Base-by-base conservation (phyloP, 1,140 invertebrate genomes). In the Panulirus ornatus region DNA sequence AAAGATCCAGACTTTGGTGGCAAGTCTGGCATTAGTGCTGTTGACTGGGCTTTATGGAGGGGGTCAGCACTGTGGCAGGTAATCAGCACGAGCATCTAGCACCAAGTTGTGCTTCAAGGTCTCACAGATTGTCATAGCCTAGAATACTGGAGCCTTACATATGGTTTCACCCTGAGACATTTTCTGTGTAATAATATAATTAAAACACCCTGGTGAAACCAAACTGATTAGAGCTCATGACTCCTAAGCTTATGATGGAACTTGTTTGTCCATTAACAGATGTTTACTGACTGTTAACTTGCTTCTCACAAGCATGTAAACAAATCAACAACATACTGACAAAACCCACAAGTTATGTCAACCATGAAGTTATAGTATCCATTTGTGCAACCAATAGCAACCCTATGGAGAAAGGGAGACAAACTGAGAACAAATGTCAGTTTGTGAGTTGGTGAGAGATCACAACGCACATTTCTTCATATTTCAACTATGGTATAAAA, bases 91-190 rank as follows among this genome's bases (percentile, higher is more conserved):
- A 82, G 79, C 79, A 82, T 82, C 27, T 82, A 82, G 79, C 79
- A 82, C 79, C 79, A 82, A 82, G 79, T 82, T 82, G 40, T 82
- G 79, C 79, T 82, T 82, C 47, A 82, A 38, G 44, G 79, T 82
- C 51, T 54, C 9, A 30, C 27, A 22, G 54, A 19, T 78, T 11
- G 16, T 27, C 40, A 44, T 78, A 47, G 27, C 75, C 44, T 78
- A 78, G 75, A 9, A 47, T 44, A 8, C 30, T 44, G n/a, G 75
- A 78, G 44, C 75, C 40, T 14, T 16, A 78, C 40, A 47, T 47
- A 19, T 27, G 30, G 36, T 27, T 78, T 78, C 58, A 27, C 27
- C 22, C n/a, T 27, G 27, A 11, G 58, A 22, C 44, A 47, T 47
- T 47, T 47, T 47, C 5, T 47, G 44, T 47, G 44, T 47, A 11